Conservation (phyloP, 2,888 invertebrate genomes). For the Thymelicus lineola region DNA sequence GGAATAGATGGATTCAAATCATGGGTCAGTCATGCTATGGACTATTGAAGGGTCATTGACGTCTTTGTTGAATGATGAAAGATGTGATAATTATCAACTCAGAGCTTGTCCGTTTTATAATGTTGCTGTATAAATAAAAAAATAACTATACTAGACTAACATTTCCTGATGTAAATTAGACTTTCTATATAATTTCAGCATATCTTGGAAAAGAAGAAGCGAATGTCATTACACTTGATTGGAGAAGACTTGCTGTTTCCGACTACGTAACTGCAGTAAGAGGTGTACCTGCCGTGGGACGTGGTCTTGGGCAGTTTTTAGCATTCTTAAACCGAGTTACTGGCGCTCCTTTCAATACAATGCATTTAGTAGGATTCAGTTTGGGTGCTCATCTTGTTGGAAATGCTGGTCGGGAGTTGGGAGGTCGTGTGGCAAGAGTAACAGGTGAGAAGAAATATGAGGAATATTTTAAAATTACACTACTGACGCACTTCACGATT, state of each 20-base stretch:
- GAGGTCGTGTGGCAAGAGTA: slow-evolving; percentile 55
- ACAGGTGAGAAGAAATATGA: slow-evolving; percentile 50
- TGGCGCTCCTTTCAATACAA: slow-evolving; percentile 47
- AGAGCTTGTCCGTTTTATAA: too few relatives aligned
- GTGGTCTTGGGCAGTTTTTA: slow-evolving; percentile 56
- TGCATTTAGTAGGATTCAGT: slow-evolving; percentile 64
- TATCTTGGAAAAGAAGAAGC: slow-evolving; percentile 47
- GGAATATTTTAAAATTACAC: too few relatives aligned
- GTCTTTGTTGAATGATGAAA: too few relatives aligned
- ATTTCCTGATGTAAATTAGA: too few relatives aligned
- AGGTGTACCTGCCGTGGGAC: slow-evolving; percentile 55
- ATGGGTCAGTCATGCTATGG: too few relatives aligned
- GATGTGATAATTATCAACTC: too few relatives aligned
- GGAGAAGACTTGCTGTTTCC: slow-evolving; percentile 51
- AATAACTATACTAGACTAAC: too few relatives aligned
- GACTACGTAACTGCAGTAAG: slow-evolving; percentile 52
- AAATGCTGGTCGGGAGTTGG: slow-evolving; percentile 55
- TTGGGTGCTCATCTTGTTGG: slow-evolving; percentile 65
- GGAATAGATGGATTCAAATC: too few relatives aligned
- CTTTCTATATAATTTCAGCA: slow-evolving; percentile 44
- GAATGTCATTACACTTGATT: slow-evolving; percentile 59
- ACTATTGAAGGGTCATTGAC: too few relatives aligned
- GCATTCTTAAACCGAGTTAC: slow-evolving; percentile 50
- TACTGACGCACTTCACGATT: too few relatives aligned
- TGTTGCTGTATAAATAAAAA: too few relatives aligned